Percentiles rank a stretch among this genome's conserved stretches.
Evolutionary conservation across 2,888 invertebrate genomes (phyloP).

Genomic region (Thysanoteuthis rhombus): DNA sequence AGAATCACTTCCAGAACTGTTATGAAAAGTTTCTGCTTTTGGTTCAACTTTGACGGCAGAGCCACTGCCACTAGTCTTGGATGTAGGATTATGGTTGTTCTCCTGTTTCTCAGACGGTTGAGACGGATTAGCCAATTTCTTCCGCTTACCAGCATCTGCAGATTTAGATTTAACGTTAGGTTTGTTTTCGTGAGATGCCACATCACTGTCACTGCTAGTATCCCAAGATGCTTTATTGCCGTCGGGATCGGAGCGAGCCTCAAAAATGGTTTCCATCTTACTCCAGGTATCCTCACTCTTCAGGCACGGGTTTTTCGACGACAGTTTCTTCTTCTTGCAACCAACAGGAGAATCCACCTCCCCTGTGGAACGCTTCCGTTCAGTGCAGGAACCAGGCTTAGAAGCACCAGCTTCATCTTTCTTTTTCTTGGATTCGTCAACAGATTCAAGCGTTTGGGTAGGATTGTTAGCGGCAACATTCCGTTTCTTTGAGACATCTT

Average conservation of each 20-base stretch:
- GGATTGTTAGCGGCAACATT: background rate
- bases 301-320: background rate
- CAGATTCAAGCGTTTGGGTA: constrained; percentile 35
- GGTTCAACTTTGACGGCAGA: background rate
- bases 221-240: constrained; percentile 61
- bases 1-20: constrained; percentile 28
- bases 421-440: constrained; percentile 41
- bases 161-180: constrained; percentile 40
- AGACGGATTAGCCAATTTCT: background rate
- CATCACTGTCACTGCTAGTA: constrained; percentile 59
- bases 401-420: constrained; percentile 41
- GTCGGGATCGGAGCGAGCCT: constrained; percentile 46
- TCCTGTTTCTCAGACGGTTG: background rate
- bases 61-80: background rate
- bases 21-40: background rate
- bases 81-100: background rate
- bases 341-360: constrained; percentile 23
- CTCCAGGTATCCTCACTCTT: constrained; percentile 52
- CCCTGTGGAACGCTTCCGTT: background rate
- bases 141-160: constrained; percentile 28
- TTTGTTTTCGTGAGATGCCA: constrained; percentile 46
- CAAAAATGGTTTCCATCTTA: constrained; percentile 55
- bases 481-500: constrained; percentile 20
- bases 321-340: constrained; percentile 23
- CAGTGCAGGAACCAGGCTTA: constrained; percentile 33